phyloP scores from a whole-genome alignment of 64 coral and sea anemone genomes.

The Anthopleura sola region DNA sequence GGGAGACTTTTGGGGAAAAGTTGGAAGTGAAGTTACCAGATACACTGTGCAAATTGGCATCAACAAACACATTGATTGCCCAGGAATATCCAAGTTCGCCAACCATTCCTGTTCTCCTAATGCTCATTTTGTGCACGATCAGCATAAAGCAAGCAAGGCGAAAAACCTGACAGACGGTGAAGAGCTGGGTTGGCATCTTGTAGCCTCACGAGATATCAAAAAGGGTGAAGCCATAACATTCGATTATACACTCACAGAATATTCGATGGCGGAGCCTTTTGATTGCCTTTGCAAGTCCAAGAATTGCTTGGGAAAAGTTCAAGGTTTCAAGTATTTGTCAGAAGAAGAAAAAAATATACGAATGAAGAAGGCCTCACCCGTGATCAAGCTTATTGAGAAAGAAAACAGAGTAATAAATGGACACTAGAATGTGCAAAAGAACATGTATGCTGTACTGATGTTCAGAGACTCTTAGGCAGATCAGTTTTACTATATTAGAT shows the following conservation, averaged over 20 bases:
- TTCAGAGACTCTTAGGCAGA: too few species aligned
- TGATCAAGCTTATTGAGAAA: constrained; percentile 3
- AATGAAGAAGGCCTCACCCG: constrained; percentile 6
- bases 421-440: too few species aligned
- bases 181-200: constrained; percentile 5
- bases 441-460: too few species aligned
- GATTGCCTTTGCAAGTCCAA: constrained; percentile 10
- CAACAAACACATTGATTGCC: constrained; percentile 5
- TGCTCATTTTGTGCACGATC: not conserved
- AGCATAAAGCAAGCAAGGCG: not conserved
- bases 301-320: constrained; percentile 13
- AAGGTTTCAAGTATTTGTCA: constrained; percentile 37
- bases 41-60: constrained; percentile 8
- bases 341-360: not conserved
- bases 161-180: not conserved
- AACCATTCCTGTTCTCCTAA: constrained; percentile 18
- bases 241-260: constrained; percentile 39
- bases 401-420: not conserved
- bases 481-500: too few species aligned
- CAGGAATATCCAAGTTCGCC: not conserved
- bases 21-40: not conserved
- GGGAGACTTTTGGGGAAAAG: constrained; percentile 8
- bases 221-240: constrained; percentile 33
- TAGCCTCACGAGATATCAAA: constrained; percentile 16
- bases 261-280: constrained; percentile 18